These are phyloP conservation scores for Aporophyla lueneburgensis DNA, from an alignment of 2,888 invertebrate species.

Conservation along the genomic window DNA sequence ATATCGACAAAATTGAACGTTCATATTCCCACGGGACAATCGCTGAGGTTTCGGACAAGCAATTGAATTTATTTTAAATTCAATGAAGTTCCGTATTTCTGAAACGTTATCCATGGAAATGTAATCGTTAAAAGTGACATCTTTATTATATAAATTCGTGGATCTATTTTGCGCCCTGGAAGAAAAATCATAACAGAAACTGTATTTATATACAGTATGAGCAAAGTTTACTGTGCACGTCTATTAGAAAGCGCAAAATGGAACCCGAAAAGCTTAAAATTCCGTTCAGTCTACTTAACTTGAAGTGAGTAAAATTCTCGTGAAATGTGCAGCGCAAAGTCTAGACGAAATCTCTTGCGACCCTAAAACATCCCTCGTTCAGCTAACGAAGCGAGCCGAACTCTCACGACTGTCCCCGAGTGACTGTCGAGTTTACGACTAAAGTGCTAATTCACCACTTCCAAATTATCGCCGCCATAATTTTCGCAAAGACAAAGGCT, in stretches of 20 bases:
- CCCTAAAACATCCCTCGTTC: conserved; percentile 40
- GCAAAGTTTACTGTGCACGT: conserved; percentile 4
- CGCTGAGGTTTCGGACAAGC: conserved; percentile 4
- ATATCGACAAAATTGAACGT: conserved; percentile 1
- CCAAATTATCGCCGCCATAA: conserved; percentile 68
- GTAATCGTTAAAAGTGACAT: background rate
- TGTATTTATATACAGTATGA: background rate
- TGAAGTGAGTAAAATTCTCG: conserved; percentile 37
- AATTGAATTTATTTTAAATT: conserved; percentile 15
- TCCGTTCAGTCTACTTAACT: conserved; percentile 46
- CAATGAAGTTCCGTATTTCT: background rate
- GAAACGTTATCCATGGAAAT: background rate
- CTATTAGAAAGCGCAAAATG: conserved; percentile 25
- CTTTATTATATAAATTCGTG: background rate
- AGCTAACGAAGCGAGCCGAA: conserved; percentile 35
- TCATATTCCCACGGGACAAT: conserved; percentile 19
- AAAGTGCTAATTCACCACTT: conserved; percentile 59
- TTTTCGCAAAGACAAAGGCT: conserved; percentile 67
- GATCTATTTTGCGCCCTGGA: background rate
- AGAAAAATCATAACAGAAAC: background rate
- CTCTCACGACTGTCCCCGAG: conserved; percentile 32
- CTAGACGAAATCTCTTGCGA: conserved; percentile 45
- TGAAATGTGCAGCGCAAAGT: conserved; percentile 46
- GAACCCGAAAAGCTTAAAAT: conserved; percentile 28
- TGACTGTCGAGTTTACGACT: conserved; percentile 24